Percentiles rank a stretch among this genome's conserved stretches.
Evolutionary conservation across 2,797 vertebrate genomes (phyloP).

Genomic region (Selene dorsalis): DNA sequence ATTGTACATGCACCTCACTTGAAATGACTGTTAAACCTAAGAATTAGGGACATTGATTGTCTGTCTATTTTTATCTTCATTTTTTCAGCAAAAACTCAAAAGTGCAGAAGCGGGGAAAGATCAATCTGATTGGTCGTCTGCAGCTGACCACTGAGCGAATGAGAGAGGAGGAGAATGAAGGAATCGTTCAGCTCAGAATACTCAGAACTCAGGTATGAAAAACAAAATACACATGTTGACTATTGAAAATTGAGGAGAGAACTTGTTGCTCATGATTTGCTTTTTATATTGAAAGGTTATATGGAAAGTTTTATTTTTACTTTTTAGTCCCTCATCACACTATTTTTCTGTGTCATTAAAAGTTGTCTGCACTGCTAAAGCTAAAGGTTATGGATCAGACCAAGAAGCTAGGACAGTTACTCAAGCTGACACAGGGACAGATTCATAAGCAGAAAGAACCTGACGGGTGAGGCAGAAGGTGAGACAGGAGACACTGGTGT

Average conservation of each 20-base stretch:
- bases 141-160: constrained; percentile 97
- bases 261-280: too few species aligned
- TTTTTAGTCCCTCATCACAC: too few species aligned
- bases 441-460: too few species aligned
- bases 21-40: background rate
- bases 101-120: constrained; percentile 97
- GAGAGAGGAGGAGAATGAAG: constrained; percentile 97
- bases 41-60: background rate
- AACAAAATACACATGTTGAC: background rate
- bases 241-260: background rate
- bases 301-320: too few species aligned
- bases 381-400: too few species aligned
- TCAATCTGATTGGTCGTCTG: constrained; percentile 95
- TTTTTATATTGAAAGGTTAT: too few species aligned
- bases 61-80: background rate
- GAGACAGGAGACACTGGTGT: too few species aligned
- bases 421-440: too few species aligned
- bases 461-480: too few species aligned
- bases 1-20: background rate
- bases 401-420: too few species aligned
- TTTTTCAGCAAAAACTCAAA: constrained; percentile 94
- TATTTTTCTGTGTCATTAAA: too few species aligned
- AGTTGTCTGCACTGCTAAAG: too few species aligned
- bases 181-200: constrained; percentile 96
- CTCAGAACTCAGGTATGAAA: constrained; percentile 93